Conservation (phyloP, 2,113 vertebrate species). For the Pycnonotus jocosus region DNA sequence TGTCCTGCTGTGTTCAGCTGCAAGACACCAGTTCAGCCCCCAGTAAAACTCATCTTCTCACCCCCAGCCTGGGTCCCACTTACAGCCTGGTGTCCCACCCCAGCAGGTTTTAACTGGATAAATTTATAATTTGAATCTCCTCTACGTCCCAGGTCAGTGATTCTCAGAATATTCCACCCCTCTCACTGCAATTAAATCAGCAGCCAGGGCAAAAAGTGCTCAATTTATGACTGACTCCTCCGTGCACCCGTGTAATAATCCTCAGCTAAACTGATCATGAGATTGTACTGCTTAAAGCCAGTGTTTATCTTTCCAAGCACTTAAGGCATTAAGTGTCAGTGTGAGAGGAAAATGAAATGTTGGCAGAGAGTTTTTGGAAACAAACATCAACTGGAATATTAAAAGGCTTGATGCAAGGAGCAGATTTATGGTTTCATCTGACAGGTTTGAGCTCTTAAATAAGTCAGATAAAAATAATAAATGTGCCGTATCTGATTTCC, state of each 20-base stretch:
- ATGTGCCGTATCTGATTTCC: background rate
- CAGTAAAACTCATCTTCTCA: background rate
- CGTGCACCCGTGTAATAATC: constrained; percentile 2
- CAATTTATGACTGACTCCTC: constrained; percentile 9
- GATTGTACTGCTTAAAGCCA: constrained; percentile 34
- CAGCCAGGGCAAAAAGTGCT: background rate
- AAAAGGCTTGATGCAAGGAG: background rate
- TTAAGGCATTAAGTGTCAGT: constrained; percentile 50
- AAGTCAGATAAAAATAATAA: background rate
- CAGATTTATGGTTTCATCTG: background rate
- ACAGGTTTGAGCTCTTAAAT: background rate
- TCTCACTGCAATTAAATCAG: background rate
- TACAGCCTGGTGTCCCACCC: background rate
- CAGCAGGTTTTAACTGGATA: background rate
- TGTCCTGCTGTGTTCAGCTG: background rate
- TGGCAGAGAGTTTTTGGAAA: background rate
- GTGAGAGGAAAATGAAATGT: constrained; percentile 28
- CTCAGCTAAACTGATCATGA: constrained; percentile 49
- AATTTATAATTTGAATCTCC: background rate
- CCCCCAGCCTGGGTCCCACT: background rate
- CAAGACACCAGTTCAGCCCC: background rate
- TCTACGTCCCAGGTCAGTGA: background rate
- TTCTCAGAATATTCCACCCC: background rate
- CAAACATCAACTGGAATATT: background rate
- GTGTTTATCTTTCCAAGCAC: constrained; percentile 57